Evolutionary conservation across 2,888 invertebrate genomes (phyloP).

Genomic region (Eristalis pertinax): DNA sequence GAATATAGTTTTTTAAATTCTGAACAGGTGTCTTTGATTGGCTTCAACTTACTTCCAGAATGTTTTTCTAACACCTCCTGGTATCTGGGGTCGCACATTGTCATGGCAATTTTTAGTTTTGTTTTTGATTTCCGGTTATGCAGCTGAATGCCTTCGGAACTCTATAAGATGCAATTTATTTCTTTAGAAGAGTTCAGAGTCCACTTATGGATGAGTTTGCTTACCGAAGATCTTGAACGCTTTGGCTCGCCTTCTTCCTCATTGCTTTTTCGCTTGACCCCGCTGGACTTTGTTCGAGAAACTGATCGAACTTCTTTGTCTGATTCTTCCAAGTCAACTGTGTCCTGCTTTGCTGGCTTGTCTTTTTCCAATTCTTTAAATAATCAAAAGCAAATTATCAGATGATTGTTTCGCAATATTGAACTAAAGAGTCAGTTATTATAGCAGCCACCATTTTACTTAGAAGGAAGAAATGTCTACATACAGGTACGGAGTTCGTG

Average conservation of each 20-base stretch:
- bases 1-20: neutral
- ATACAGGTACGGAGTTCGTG: neutral
- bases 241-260: neutral
- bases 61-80: slow-evolving; percentile 26
- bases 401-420: neutral
- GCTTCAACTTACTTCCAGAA: slow-evolving; percentile 37
- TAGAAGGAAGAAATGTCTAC: no score
- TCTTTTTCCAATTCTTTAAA: neutral
- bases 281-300: neutral
- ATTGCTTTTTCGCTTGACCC: slow-evolving; percentile 16
- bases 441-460: no score
- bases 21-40: no score
- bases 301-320: neutral
- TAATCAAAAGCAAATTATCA: neutral
- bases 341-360: neutral
- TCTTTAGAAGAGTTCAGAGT: no score
- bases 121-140: neutral
- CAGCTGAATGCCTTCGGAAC: slow-evolving; percentile 18
- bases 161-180: neutral
- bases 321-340: slow-evolving; percentile 11
- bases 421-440: no score
- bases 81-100: slow-evolving; percentile 50
- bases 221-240: slow-evolving; percentile 12
- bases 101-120: slow-evolving; percentile 52
- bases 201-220: neutral